phyloP scores from a whole-genome alignment of 2,797 vertebrate genomes.

The Yasuhikotakia modesta region DNA sequence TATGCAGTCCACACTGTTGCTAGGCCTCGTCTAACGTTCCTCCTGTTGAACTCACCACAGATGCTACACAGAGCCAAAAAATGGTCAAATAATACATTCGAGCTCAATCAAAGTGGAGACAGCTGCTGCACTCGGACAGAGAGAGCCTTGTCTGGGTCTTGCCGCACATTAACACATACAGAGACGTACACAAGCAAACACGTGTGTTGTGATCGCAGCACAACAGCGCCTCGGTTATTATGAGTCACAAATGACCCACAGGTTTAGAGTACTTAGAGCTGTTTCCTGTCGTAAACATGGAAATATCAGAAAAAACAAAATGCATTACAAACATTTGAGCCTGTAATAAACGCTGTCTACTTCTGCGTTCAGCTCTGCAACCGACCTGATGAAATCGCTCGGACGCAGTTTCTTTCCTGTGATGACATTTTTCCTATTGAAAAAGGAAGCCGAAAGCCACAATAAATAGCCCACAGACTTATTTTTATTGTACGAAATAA shows the following conservation, averaged over 20 bases:
- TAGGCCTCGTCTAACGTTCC: conserved; percentile 66
- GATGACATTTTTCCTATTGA: not conserved
- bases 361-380: not conserved
- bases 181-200: conserved; percentile 39
- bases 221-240: not conserved
- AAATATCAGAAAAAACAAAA: conserved; percentile 1
- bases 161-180: conserved; percentile 44
- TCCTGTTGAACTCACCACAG: conserved; percentile 65
- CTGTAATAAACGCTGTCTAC: not conserved
- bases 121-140: conserved; percentile 76
- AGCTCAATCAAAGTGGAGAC: conserved; percentile 78
- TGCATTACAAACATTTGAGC: conserved; percentile 4
- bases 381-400: not conserved
- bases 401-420: not conserved
- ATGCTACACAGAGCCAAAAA: conserved; percentile 73
- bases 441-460: not conserved
- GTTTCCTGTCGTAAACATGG: conserved; percentile 7
- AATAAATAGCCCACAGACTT: not conserved
- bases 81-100: conserved; percentile 80
- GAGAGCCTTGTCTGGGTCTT: conserved; percentile 69
- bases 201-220: conserved; percentile 25
- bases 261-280: not conserved
- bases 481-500: not conserved
- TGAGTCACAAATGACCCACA: conserved; percentile 6
- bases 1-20: conserved; percentile 74